Evolutionary conservation across 2,797 vertebrate species (phyloP).

Genomic region (Onychomys leucogaster): DNA sequence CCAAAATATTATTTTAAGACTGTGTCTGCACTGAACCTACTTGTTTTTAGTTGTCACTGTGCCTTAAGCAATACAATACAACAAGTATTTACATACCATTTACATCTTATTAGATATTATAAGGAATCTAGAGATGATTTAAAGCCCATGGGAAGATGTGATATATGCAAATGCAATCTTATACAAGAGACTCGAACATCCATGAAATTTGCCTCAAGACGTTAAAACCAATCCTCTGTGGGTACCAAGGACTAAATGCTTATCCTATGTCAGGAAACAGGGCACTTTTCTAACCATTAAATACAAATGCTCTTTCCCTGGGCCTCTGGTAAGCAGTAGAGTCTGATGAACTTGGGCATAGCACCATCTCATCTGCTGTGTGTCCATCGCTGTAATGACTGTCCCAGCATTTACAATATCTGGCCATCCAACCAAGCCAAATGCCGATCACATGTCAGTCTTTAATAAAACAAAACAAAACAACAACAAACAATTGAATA

Average conservation of each 20-base stretch:
- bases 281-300: background rate
- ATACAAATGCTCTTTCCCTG: background rate
- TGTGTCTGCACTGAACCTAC: background rate
- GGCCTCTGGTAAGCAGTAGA: background rate
- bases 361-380: background rate
- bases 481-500: background rate
- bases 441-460: background rate
- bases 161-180: background rate
- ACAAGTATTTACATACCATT: slow-evolving; percentile 7
- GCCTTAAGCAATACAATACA: background rate
- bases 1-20: background rate
- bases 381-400: background rate
- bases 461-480: background rate
- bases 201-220: background rate
- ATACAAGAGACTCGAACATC: background rate
- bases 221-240: background rate
- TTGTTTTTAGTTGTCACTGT: background rate
- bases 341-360: background rate
- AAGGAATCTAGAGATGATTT: background rate
- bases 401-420: background rate
- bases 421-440: background rate
- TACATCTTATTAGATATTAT: background rate
- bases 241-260: background rate
- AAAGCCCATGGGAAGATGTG: background rate
- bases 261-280: background rate